These are phyloP conservation scores for Spheniscus mendiculus DNA, from an alignment of 2,113 vertebrate species.

Conservation along the genomic window DNA sequence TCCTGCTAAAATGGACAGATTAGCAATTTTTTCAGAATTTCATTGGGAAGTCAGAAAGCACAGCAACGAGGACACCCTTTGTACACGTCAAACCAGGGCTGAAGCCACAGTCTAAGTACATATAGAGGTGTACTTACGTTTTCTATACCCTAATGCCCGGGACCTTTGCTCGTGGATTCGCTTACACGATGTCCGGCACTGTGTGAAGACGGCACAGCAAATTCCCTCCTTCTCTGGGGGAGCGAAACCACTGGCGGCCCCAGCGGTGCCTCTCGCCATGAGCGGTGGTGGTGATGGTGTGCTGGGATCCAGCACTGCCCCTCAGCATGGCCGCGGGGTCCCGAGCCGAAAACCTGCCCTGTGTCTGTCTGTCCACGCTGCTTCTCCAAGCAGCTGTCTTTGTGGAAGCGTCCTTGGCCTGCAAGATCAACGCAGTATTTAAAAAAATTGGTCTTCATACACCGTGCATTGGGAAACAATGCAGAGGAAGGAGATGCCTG, in stretches of 20 bases:
- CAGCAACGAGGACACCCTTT: accelerated
- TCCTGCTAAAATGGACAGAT: neutral
- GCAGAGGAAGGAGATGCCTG: neutral
- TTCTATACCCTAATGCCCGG: accelerated
- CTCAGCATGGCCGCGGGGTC: accelerated
- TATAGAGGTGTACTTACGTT: accelerated
- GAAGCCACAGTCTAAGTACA: neutral
- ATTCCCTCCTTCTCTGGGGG: too few species aligned
- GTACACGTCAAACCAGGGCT: accelerated
- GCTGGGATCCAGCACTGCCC: neutral
- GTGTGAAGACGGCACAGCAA: neutral
- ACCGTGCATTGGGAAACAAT: neutral
- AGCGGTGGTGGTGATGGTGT: neutral
- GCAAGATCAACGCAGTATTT: neutral
- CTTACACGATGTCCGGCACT: accelerated
- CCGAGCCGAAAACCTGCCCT: neutral
- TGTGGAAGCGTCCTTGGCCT: neutral
- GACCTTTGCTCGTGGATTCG: accelerated
- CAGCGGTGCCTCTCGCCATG: accelerated
- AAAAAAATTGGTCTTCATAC: too few species aligned
- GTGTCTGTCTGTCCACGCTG: accelerated
- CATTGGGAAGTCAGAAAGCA: neutral
- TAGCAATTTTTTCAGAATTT: neutral
- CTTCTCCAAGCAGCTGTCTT: neutral
- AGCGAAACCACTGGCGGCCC: accelerated